Conservation (phyloP, 2,113 vertebrate genomes). For the Pomatorhinus ruficollis region DNA sequence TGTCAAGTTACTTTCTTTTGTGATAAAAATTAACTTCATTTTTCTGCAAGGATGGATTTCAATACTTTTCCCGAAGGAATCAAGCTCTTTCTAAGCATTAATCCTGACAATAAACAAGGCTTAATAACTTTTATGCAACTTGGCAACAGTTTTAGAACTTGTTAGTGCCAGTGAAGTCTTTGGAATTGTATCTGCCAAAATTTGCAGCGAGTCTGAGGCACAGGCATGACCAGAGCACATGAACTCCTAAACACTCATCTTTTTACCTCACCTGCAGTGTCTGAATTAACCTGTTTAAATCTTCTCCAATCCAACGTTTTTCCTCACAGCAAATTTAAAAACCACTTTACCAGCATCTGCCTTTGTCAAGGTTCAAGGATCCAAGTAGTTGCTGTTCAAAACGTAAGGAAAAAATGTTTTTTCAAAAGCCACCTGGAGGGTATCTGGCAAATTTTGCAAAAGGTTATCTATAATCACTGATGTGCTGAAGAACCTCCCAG, state of each 20-base stretch:
- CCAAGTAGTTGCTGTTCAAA: background rate
- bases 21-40: constrained; percentile 9
- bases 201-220: background rate
- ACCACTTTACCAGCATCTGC: background rate
- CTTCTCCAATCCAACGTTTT: background rate
- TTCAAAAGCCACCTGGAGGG: accelerated
- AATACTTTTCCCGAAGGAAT: background rate
- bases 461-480: background rate
- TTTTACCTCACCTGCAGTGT: background rate
- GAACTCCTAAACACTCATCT: background rate
- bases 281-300: background rate
- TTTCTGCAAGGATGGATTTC: constrained; percentile 6
- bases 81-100: background rate
- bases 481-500: background rate
- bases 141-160: background rate
- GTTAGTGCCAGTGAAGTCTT: background rate
- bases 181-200: background rate
- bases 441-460: background rate
- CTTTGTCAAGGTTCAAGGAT: background rate
- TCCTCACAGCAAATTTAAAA: background rate
- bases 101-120: background rate
- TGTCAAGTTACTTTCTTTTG: background rate
- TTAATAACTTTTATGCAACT: constrained; percentile 4
- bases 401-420: background rate
- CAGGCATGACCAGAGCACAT: background rate